phyloP scores from a whole-genome alignment of 2,797 vertebrate species.

The Lepilemur ruficaudatus region DNA sequence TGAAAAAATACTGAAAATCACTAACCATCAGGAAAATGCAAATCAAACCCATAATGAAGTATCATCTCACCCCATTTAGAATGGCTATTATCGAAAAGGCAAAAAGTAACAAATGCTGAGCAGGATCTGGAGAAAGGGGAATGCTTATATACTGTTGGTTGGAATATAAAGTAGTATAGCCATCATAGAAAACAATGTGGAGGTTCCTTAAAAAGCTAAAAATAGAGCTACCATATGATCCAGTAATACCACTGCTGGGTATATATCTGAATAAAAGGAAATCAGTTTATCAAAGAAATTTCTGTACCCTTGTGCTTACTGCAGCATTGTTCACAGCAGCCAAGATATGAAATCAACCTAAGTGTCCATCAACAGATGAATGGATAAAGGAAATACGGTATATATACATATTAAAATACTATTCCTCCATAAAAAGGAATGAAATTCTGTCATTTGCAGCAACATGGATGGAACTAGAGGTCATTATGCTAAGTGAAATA shows the following conservation, averaged over 20 bases:
- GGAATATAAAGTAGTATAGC: background rate
- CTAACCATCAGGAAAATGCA: background rate
- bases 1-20: background rate
- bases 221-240: background rate
- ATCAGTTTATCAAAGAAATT: background rate
- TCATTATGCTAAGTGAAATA: background rate
- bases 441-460: background rate
- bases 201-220: background rate
- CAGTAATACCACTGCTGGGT: background rate
- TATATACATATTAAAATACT: background rate
- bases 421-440: background rate
- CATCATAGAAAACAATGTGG: background rate
- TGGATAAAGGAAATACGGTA: background rate
- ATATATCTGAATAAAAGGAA: background rate
- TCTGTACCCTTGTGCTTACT: background rate
- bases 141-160: background rate
- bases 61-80: background rate
- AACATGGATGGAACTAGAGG: background rate
- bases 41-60: background rate
- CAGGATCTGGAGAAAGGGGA: background rate
- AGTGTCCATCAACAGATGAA: background rate
- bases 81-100: background rate
- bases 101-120: background rate
- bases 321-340: background rate
- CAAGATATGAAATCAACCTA: background rate